These are phyloP conservation scores for Drosophila helvetica DNA, from an alignment of 2,888 invertebrate species.

Conservation along the genomic window DNA sequence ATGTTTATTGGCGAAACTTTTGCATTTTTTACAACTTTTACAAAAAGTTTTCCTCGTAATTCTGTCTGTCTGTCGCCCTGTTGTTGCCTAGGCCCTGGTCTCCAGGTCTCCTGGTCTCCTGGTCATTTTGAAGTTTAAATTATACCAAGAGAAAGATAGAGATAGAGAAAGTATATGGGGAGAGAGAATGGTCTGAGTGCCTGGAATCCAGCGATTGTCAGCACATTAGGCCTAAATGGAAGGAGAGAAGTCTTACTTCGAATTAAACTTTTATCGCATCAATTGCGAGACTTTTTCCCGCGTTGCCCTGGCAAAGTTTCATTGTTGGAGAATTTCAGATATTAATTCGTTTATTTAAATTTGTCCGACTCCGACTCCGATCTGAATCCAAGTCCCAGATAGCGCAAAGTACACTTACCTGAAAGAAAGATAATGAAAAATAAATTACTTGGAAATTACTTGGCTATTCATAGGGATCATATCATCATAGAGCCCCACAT, in stretches of 20 bases:
- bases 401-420: slow-evolving; percentile 69
- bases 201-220: slow-evolving; percentile 67
- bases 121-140: slow-evolving; percentile 76
- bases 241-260: slow-evolving; percentile 17
- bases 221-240: slow-evolving; percentile 61
- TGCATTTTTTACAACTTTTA: slow-evolving; percentile 72
- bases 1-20: slow-evolving; percentile 77
- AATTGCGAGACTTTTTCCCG: slow-evolving; percentile 29
- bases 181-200: slow-evolving; percentile 26
- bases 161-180: neutral
- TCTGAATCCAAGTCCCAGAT: slow-evolving; percentile 39
- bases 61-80: slow-evolving; percentile 10
- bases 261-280: slow-evolving; percentile 50
- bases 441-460: neutral
- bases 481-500: neutral
- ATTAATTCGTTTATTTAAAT: slow-evolving; percentile 70
- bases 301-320: slow-evolving; percentile 59
- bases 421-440: slow-evolving; percentile 25
- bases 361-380: slow-evolving; percentile 35
- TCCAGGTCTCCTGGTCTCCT: slow-evolving; percentile 30
- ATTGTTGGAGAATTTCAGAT: slow-evolving; percentile 50
- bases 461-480: neutral
- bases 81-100: slow-evolving; percentile 50
- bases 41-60: slow-evolving; percentile 53
- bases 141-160: slow-evolving; percentile 52